Conservation (phyloP, 2,888 invertebrate species). For the Drosophila mimica region DNA sequence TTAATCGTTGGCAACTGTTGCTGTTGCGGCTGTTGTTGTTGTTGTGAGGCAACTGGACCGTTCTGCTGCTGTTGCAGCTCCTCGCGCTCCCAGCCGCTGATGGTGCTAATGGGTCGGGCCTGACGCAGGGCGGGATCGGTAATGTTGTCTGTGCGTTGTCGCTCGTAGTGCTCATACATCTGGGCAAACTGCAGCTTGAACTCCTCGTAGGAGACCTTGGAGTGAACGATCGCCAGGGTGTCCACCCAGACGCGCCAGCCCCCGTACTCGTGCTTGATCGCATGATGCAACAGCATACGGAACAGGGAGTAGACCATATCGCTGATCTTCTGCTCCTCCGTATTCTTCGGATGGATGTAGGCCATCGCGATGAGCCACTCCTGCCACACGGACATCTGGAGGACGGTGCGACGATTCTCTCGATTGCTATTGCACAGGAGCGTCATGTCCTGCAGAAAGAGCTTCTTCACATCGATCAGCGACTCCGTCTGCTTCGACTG, state of each 20-base stretch:
- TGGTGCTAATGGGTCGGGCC: conserved; percentile 97
- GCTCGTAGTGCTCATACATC: conserved; percentile 98
- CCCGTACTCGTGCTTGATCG: conserved; percentile 99
- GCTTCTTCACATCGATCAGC: conserved; percentile 95
- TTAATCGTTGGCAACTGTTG: conserved; percentile 50
- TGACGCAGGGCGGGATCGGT: conserved; percentile 97
- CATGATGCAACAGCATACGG: conserved; percentile 98
- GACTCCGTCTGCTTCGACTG: conserved; percentile 98
- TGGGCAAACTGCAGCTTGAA: conserved; percentile 98
- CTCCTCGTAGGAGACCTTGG: conserved; percentile 99
- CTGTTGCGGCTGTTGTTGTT: conserved; percentile 57
- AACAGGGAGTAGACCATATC: conserved; percentile 99
- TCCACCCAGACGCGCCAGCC: conserved; percentile 99
- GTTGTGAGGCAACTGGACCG: conserved; percentile 47
- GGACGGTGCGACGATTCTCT: conserved; percentile 97
- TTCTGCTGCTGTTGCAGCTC: conserved; percentile 82
- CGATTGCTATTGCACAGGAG: conserved; percentile 97
- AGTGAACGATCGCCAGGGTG: conserved; percentile 99
- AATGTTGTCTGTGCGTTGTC: conserved; percentile 96
- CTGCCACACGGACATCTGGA: conserved; percentile 99
- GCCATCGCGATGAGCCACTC: conserved; percentile 99
- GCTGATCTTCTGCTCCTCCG: conserved; percentile 97
- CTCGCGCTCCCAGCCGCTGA: conserved; percentile 96
- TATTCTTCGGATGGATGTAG: conserved; percentile 97
- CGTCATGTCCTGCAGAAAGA: conserved; percentile 99